phyloP scores from a whole-genome alignment of 2,797 vertebrate genomes.

The Peromyscus aztecus region DNA sequence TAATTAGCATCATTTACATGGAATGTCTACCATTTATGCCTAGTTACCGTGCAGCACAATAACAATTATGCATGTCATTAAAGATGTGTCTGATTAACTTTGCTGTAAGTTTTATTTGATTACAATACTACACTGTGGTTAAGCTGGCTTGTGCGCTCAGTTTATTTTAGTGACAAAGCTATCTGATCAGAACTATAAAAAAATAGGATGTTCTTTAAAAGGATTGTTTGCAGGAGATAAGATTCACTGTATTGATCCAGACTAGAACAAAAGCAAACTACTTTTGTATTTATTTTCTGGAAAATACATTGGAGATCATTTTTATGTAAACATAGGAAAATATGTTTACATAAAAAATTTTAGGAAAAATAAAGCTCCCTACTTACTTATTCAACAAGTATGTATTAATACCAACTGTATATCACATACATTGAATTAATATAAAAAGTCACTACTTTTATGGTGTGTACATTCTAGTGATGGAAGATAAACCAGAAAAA shows the following conservation, averaged over 20 bases:
- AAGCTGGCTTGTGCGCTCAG: conserved; percentile 68
- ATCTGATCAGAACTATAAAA: conserved; percentile 57
- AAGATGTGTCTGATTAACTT: conserved; percentile 81
- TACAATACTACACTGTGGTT: conserved; percentile 67
- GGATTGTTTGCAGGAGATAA: conserved; percentile 28
- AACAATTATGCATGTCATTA: conserved; percentile 81
- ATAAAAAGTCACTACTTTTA: conserved; percentile 15
- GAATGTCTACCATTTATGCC: conserved; percentile 77
- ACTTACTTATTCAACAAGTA: conserved; percentile 45
- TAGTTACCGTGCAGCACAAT: conserved; percentile 74
- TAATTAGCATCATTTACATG: conserved; percentile 81
- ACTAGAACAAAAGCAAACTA: conserved; percentile 30
- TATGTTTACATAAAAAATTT: no score
- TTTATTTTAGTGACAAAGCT: conserved; percentile 60
- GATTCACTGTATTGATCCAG: conserved; percentile 44
- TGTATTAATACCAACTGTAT: conserved; percentile 33
- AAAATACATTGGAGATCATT: conserved; percentile 60
- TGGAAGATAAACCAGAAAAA: neutral
- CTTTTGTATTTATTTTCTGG: conserved; percentile 66
- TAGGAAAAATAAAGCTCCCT: conserved; percentile 9
- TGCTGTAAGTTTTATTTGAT: conserved; percentile 79
- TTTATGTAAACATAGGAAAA: conserved; percentile 64
- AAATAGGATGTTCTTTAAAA: conserved; percentile 53
- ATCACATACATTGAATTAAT: conserved; percentile 45
- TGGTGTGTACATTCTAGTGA: conserved; percentile 41